These are phyloP conservation scores for Strix uralensis DNA, from an alignment of 2,113 vertebrate genomes.

Conservation along the genomic window DNA sequence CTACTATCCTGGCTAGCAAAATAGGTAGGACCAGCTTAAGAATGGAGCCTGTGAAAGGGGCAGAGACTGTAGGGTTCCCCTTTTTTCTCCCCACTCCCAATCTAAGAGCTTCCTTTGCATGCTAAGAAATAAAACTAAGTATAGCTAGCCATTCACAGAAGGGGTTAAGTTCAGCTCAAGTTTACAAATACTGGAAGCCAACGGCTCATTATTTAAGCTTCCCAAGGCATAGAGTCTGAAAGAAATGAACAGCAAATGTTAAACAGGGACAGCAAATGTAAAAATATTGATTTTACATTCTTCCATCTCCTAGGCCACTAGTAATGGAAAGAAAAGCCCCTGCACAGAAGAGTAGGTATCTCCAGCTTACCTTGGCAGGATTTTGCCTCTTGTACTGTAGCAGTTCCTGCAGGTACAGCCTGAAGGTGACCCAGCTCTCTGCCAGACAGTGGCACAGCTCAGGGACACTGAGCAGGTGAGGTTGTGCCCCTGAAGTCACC, in stretches of 20 bases:
- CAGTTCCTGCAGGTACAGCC: slow-evolving; percentile 90
- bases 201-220: not conserved
- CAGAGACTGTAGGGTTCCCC: not conserved
- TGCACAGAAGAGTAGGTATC: slow-evolving; percentile 36
- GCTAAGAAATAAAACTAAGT: not conserved
- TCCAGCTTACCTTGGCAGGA: slow-evolving; percentile 86
- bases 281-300: not conserved
- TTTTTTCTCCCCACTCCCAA: not conserved
- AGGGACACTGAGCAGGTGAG: slow-evolving; percentile 88
- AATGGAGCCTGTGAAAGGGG: not conserved
- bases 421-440: slow-evolving; percentile 94
- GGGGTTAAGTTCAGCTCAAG: not conserved
- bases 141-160: not conserved
- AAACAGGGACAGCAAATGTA: not conserved
- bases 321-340: not conserved
- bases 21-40: not conserved
- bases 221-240: not conserved
- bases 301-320: not conserved
- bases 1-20: not conserved
- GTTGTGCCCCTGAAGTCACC: slow-evolving; percentile 78
- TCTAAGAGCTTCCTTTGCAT: not conserved
- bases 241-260: not conserved
- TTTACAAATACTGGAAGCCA: not conserved
- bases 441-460: slow-evolving; percentile 96
- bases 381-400: slow-evolving; percentile 94